phyloP scores from a whole-genome alignment of 2,888 invertebrate species.

The Stenotaenia linearis region DNA sequence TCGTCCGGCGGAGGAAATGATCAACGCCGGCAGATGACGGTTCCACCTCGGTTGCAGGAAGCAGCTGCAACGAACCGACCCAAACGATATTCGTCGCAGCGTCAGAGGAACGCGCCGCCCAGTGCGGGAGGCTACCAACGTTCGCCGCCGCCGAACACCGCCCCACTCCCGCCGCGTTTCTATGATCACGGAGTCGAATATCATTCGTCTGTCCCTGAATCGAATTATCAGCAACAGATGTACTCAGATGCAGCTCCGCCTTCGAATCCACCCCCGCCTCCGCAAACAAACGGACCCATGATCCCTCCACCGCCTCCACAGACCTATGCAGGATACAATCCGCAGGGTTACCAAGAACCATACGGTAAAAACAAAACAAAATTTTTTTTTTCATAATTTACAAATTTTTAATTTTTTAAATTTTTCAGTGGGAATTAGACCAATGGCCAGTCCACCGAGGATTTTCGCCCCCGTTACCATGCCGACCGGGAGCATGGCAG shows the following conservation, averaged over 20 bases:
- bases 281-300: not conserved
- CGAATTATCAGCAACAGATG: not conserved
- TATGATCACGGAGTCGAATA: slow-evolving; percentile 34
- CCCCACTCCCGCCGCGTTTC: slow-evolving; percentile 34
- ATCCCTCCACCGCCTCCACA: slow-evolving; percentile 34
- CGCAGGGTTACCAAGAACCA: slow-evolving; percentile 37
- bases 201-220: slow-evolving; percentile 6
- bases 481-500: slow-evolving; percentile 32
- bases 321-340: slow-evolving; percentile 38
- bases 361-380: slow-evolving; percentile 37
- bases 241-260: not conserved
- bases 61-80: slow-evolving; percentile 51
- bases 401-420: not conserved
- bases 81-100: slow-evolving; percentile 63
- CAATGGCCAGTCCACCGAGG: slow-evolving; percentile 39
- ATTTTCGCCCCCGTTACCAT: slow-evolving; percentile 36
- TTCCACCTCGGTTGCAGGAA: slow-evolving; percentile 41
- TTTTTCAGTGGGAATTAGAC: slow-evolving; percentile 32
- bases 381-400: not conserved
- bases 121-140: slow-evolving; percentile 34
- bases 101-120: slow-evolving; percentile 53
- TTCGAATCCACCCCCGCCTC: not conserved
- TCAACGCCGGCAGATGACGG: slow-evolving; percentile 45
- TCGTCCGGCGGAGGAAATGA: slow-evolving; percentile 38
- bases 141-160: slow-evolving; percentile 19